These are phyloP conservation scores for Pygocentrus nattereri DNA, from an alignment of 2,797 vertebrate genomes.

Conservation along the genomic window DNA sequence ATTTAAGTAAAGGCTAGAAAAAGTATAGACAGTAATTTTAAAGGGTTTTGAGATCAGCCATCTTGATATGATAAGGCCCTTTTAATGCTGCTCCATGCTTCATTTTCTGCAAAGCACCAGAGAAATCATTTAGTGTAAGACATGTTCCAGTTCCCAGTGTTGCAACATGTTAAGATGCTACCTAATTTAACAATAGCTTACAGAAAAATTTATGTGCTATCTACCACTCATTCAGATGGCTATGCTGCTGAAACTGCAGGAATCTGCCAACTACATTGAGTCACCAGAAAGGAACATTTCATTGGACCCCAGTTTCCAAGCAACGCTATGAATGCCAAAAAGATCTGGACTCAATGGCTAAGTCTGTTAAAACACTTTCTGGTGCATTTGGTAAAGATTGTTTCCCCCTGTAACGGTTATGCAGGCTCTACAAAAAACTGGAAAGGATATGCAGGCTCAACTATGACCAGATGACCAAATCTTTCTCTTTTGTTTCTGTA, in stretches of 20 bases:
- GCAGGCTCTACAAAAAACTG: background rate
- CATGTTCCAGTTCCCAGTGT: too few species aligned
- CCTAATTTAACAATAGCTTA: too few species aligned
- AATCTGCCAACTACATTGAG: slow-evolving; percentile 97
- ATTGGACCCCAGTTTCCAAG: slow-evolving; percentile 68
- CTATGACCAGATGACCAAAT: slow-evolving; percentile 13
- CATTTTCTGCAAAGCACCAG: too few species aligned
- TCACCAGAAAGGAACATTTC: slow-evolving; percentile 90
- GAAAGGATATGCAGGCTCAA: background rate
- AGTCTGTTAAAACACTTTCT: slow-evolving; percentile 54
- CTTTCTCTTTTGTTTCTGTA: background rate
- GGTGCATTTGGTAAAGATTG: slow-evolving; percentile 6
- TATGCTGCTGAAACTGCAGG: slow-evolving; percentile 98
- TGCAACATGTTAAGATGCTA: too few species aligned
- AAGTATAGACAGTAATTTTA: too few species aligned
- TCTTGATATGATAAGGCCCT: too few species aligned
- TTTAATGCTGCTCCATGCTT: too few species aligned
- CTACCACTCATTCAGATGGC: slow-evolving; percentile 85
- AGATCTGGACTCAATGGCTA: too few species aligned
- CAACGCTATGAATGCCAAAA: slow-evolving; percentile 73
- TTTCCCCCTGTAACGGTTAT: background rate
- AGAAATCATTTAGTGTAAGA: too few species aligned
- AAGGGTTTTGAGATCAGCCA: too few species aligned
- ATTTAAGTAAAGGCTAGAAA: too few species aligned
- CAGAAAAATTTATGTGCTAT: slow-evolving; percentile 2